Evolutionary conservation across 2,113 vertebrate genomes (phyloP), one percentile per base, ranked within the genome.

Genomic region (Corvus hawaiiensis): DNA sequence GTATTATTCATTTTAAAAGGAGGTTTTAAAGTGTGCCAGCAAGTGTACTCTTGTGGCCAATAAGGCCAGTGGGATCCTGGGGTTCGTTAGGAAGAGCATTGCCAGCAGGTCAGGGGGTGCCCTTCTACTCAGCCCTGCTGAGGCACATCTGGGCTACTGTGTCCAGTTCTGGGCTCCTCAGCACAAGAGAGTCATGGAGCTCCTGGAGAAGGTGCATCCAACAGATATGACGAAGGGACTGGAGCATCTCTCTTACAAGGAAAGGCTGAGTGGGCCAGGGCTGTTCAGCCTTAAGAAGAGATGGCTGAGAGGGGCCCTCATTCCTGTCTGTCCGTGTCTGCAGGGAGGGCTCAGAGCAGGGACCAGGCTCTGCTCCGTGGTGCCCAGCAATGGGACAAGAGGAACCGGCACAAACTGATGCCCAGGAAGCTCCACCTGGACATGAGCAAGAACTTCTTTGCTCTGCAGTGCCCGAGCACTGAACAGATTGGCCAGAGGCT

Each of bases 1-100:
- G 1, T 17, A 17, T 20, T 21, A 17, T 4, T 23, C 9, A 58
- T 14, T 15, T 8, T 0, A 30, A 23, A 28, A 18, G 3, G 23
- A 32, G 13, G 3, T 22, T 68, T n/a, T 61, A 16, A 35, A 68
- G 23, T 41, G 30, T 27, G 54, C 39, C 24, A 46, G 39, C 13
- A 26, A 26, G 23, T 15, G 28, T 39, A 9, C 4, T 52, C 20
- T 24, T 21, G 61, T n/a, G 24, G 19, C 39, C 62, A 21, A 0
- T 23, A 33, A 33, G 7, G 33, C 33, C 86, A 16, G 10, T 5
- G 19, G 19, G 32, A 67, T 37, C 27, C 27, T 37, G 52, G 23
- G 18, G 46, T 20, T 19, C 28, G 10, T 28, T 5, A 52, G 56
- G 41, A 63, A 21, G n/a, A 63, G 27, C 52, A 52, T 0, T 44